Percentiles rank a stretch among this genome's conserved stretches.
Evolutionary conservation across 2,113 vertebrate genomes (phyloP).

Genomic region (Amia ocellicauda): DNA sequence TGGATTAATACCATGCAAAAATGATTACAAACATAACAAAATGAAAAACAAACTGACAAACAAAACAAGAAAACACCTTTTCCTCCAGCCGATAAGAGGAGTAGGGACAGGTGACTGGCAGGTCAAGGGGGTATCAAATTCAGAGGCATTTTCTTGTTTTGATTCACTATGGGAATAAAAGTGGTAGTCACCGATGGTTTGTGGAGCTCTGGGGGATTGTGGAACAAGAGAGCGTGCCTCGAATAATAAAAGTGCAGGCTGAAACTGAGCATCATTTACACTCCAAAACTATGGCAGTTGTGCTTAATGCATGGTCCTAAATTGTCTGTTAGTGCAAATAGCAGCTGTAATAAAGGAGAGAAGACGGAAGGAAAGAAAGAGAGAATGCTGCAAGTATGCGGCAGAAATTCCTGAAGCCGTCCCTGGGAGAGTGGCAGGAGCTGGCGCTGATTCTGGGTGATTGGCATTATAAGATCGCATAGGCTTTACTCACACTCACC

Average conservation of each 20-base stretch:
- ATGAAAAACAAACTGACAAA: no score
- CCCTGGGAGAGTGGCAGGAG: not conserved
- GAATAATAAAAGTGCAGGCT: no score
- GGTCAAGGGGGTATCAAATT: not conserved
- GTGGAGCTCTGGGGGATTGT: no score
- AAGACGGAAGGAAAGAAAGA: not conserved
- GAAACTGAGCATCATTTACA: no score
- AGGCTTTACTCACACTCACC: no score
- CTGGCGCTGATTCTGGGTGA: not conserved
- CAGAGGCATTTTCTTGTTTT: no score
- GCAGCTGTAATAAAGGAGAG: not conserved
- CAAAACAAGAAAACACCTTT: no score
- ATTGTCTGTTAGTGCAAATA: not conserved
- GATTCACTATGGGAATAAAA: no score
- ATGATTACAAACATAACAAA: not conserved
- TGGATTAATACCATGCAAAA: not conserved
- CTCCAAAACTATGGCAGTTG: not conserved
- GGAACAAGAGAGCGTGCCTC: no score
- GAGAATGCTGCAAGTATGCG: not conserved
- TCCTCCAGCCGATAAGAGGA: not conserved
- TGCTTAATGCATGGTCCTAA: not conserved
- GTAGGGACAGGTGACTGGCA: not conserved
- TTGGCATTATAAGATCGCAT: not conserved
- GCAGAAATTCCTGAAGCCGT: not conserved
- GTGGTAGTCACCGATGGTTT: no score